phyloP scores from a whole-genome alignment of 2,888 invertebrate genomes.

The Chrysotoxum bicinctum region DNA sequence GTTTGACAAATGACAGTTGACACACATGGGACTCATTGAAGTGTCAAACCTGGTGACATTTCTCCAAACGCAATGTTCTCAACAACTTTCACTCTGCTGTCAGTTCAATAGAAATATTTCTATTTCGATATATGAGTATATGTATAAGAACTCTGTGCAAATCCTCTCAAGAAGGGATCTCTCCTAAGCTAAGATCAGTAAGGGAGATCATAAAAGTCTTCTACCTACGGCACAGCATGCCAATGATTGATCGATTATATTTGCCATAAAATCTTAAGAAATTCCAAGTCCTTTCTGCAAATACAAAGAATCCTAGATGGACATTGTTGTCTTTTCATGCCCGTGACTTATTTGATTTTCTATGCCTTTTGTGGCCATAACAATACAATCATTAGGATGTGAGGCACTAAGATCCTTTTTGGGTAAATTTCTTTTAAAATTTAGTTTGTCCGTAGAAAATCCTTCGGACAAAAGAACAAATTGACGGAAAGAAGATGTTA shows the following conservation, averaged over 20 bases:
- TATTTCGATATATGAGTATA: background rate
- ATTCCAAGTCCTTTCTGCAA: conserved; percentile 5
- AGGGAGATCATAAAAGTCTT: background rate
- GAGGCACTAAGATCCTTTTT: conserved; percentile 16
- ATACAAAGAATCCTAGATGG: background rate
- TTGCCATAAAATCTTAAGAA: conserved; percentile 44
- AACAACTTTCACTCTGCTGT: background rate
- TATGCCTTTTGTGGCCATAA: conserved; percentile 45
- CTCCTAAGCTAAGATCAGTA: background rate
- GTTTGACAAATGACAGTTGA: conserved; percentile 44
- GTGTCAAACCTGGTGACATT: conserved; percentile 45
- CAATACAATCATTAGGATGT: conserved; percentile 62
- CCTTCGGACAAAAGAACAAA: conserved; percentile 50
- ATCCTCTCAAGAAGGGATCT: conserved; percentile 10
- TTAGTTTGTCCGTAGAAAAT: background rate
- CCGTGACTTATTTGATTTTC: conserved; percentile 54
- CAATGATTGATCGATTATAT: conserved; percentile 67
- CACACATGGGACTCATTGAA: conserved; percentile 26
- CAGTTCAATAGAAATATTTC: conserved; percentile 30
- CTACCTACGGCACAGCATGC: conserved; percentile 35
- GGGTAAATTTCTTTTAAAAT: background rate
- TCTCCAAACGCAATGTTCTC: background rate
- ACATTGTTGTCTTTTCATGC: conserved; percentile 19
- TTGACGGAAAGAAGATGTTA: conserved; percentile 64
- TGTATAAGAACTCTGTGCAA: conserved; percentile 3